Evolutionary conservation across 2,797 vertebrate genomes (phyloP).

Genomic region (Anisognathus igniventris): DNA sequence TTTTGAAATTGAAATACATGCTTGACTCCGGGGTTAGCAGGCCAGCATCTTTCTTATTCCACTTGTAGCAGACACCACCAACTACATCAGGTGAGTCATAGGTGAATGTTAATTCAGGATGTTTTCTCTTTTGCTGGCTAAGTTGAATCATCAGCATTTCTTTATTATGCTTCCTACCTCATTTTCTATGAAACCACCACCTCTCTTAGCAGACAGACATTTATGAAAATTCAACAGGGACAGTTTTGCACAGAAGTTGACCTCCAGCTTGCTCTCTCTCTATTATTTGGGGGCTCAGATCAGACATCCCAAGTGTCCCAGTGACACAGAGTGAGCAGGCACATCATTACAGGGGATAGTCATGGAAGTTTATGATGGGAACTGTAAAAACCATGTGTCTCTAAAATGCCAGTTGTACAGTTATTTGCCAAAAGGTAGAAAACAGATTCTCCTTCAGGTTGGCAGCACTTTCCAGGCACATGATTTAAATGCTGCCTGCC

Average conservation of each 20-base stretch:
- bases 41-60: neutral
- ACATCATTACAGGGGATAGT: neutral
- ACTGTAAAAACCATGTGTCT: neutral
- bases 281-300: neutral
- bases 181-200: neutral
- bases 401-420: neutral
- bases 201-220: neutral
- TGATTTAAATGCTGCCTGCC: slow-evolving; percentile 48
- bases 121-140: neutral
- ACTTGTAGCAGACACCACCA: neutral
- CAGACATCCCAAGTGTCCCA: neutral
- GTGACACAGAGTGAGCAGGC: neutral
- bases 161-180: neutral
- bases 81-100: neutral
- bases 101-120: neutral
- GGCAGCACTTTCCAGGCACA: neutral
- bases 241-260: neutral
- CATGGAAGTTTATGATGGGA: neutral
- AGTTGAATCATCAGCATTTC: neutral
- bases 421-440: slow-evolving; percentile 22
- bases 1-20: neutral
- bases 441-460: slow-evolving; percentile 13
- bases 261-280: neutral
- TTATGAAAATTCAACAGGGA: neutral
- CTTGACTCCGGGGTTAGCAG: neutral